Evolutionary conservation across 2,888 invertebrate species (phyloP).

Genomic region (Oligia latruncula): DNA sequence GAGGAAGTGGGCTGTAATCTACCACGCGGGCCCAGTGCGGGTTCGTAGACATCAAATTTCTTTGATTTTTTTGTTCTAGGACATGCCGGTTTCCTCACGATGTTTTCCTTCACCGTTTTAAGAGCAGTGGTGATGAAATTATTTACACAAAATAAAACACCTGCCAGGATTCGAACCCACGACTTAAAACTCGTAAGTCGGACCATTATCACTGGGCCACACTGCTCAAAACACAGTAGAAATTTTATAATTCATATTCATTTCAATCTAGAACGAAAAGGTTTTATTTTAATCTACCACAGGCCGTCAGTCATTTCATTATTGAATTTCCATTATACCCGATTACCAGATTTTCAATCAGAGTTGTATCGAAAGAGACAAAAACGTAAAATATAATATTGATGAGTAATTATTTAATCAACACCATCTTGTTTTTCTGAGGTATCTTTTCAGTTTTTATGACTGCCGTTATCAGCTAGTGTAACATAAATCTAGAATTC

Average conservation of each 20-base stretch:
- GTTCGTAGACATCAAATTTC: background rate
- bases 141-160: background rate
- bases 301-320: conserved; percentile 3
- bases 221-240: background rate
- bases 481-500: conserved; percentile 8
- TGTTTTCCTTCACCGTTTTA: background rate
- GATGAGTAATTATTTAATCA: background rate
- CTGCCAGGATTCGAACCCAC: background rate
- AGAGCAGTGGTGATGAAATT: background rate
- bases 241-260: background rate
- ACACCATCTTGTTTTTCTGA: background rate
- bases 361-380: background rate
- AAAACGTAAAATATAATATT: background rate
- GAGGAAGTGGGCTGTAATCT: background rate
- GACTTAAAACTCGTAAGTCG: background rate
- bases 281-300: conserved; percentile 4
- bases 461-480: background rate
- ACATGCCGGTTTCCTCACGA: background rate
- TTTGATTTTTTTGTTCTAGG: background rate
- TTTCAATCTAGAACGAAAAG: background rate
- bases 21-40: background rate
- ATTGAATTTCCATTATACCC: conserved; percentile 15
- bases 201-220: background rate
- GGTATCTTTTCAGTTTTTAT: background rate
- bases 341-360: conserved; percentile 7